phyloP scores from a whole-genome alignment of 2,797 vertebrate species.

The Xiphorhynchus erythropygius region DNA sequence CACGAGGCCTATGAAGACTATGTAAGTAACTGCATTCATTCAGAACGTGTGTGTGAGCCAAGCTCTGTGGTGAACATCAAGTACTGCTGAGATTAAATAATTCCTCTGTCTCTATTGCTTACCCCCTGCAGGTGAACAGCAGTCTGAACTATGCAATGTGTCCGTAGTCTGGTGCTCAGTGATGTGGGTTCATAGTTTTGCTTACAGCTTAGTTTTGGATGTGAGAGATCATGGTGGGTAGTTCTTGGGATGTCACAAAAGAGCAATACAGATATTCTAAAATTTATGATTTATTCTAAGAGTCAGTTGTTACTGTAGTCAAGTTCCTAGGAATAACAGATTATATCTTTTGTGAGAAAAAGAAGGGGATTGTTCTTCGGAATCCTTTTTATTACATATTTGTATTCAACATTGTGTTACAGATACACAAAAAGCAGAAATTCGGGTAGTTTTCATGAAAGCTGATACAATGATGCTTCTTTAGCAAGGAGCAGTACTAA shows the following conservation, averaged over 20 bases:
- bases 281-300: not conserved
- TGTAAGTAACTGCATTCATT: slow-evolving; percentile 79
- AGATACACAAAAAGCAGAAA: not conserved
- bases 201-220: not conserved
- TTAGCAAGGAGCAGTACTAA: not conserved
- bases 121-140: not conserved
- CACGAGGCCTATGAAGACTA: slow-evolving; percentile 95
- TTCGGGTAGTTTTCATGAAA: not conserved
- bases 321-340: not conserved
- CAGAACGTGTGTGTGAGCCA: accelerated
- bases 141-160: accelerated
- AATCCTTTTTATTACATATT: not conserved
- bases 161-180: not conserved
- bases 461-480: not conserved
- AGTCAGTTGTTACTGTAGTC: not conserved
- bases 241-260: not conserved
- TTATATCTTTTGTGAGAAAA: not conserved
- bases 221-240: not conserved
- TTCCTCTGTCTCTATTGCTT: not conserved
- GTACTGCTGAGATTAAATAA: not conserved
- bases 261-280: not conserved
- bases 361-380: accelerated
- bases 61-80: accelerated
- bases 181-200: not conserved
- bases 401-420: not conserved